Evolutionary conservation across 2,113 vertebrate genomes (phyloP).

Genomic region (Heptranchias perlo): DNA sequence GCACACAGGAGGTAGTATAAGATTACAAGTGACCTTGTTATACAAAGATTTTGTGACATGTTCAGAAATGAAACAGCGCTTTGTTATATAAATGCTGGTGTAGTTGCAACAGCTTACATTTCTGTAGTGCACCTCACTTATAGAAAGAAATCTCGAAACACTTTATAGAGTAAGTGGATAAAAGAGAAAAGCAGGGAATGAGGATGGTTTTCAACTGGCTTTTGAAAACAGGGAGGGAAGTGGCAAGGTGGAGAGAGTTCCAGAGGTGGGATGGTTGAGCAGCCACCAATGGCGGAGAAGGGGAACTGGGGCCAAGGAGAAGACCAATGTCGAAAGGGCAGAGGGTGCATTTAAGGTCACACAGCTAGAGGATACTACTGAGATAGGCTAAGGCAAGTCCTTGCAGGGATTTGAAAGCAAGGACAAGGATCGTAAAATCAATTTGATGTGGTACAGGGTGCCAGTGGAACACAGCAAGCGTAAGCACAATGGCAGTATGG

Average conservation of each 20-base stretch:
- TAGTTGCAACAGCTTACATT: background rate
- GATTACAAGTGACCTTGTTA: background rate
- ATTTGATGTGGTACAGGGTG: too few relatives aligned
- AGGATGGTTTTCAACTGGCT: background rate
- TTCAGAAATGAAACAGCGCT: background rate
- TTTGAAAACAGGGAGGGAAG: background rate
- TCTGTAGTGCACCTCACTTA: background rate
- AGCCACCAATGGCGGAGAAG: too few relatives aligned
- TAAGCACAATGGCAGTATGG: too few relatives aligned
- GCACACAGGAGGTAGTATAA: background rate
- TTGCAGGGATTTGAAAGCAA: too few relatives aligned
- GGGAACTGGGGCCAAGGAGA: too few relatives aligned
- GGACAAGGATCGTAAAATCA: too few relatives aligned
- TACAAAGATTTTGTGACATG: background rate
- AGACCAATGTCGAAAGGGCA: too few relatives aligned
- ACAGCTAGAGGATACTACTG: too few relatives aligned
- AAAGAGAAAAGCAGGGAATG: background rate
- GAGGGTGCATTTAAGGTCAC: too few relatives aligned
- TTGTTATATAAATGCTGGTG: background rate
- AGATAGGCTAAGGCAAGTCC: too few relatives aligned
- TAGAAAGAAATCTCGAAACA: background rate
- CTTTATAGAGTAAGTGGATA: background rate
- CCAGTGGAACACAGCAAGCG: too few relatives aligned
- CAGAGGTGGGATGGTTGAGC: too few relatives aligned
- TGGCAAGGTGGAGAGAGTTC: background rate